A percentile compares a stretch with the other conserved stretches of the same genome.
These are phyloP conservation scores for Pangasius djambal DNA, from an alignment of 2,797 vertebrate genomes.

Conservation along the genomic window DNA sequence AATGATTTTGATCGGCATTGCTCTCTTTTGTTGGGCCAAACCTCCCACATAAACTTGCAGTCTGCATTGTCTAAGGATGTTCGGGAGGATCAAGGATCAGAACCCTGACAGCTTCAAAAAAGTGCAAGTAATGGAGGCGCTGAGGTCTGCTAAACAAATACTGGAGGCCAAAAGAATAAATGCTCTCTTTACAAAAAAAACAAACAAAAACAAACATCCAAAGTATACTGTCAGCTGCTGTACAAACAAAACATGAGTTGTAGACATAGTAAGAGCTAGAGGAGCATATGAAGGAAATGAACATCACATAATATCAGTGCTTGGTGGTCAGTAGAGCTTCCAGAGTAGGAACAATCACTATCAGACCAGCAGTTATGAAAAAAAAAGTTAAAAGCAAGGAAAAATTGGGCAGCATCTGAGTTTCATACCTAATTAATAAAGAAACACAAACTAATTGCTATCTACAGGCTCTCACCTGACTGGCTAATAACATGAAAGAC, in stretches of 20 bases:
- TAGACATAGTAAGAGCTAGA: not conserved
- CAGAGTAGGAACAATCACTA: not conserved
- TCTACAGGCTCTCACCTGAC: not conserved
- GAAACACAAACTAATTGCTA: not conserved
- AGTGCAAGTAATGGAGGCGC: not conserved
- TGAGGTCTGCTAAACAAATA: not conserved
- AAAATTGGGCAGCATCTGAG: not conserved
- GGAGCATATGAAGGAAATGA: not conserved
- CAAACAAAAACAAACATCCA: not conserved
- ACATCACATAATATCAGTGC: not conserved
- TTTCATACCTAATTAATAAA: not conserved
- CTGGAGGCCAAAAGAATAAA: not conserved
- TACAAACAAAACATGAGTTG: not conserved
- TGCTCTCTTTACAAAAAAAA: not conserved
- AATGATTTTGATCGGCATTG: not conserved
- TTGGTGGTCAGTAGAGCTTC: not conserved
- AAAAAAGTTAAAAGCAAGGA: not conserved
- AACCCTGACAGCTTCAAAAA: not conserved
- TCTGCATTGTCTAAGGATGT: not conserved
- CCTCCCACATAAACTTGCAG: not conserved
- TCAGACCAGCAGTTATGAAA: not conserved
- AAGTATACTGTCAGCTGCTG: not conserved
- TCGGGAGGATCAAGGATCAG: conserved; percentile 11
- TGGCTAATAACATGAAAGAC: not conserved
- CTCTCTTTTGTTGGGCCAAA: not conserved